Base-by-base conservation (phyloP, 2,113 vertebrate genomes). In the Gadus chalcogrammus region DNA sequence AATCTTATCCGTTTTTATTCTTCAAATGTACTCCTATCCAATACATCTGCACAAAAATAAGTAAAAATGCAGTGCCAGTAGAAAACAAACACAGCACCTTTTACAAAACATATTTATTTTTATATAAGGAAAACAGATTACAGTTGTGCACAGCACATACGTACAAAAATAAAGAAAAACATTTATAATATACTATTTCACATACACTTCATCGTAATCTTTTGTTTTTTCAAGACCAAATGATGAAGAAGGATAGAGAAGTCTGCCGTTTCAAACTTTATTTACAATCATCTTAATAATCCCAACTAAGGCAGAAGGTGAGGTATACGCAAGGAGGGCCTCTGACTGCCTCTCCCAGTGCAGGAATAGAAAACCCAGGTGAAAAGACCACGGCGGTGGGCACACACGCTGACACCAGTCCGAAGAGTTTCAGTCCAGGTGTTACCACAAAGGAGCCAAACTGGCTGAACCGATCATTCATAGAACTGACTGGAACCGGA, bases 91-190 rank as follows among this genome's bases (percentile, higher is more conserved):
- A 35, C 31, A 35, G 31, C 31, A 35, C 13, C 64, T 78, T 80
- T 92, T 94, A 92, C 90, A 92, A 97, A 95, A 94, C 84, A 79
- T 90, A 61, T 88, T 95, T 92, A 92, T 92, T 92, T 80, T 94
- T 89, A 90, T 93, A 92, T 93, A 79, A 93, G 82, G 84, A 93
- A 93, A 94, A 94, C 92, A 93, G 86, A 92, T 86, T 92, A 94
- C 87, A 91, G 91, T 92, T 96, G 96, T 98, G 95, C 95, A 90
- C 93, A 96, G 95, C 95, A 98, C 95, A 95, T 95, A 95, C 92
- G 90, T 95, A 95, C 92, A 94, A 96, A 96, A 95, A 94, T 93
- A 92, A 95, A 93, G 92, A 90, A 93, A 93, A 93, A 90, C 89
- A 93, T 91, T 92, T 91, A 87, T 88, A 82, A 91, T 91, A 92